These are phyloP conservation scores for Germaria angustata DNA, from an alignment of 2,888 invertebrate species.

Conservation along the genomic window DNA sequence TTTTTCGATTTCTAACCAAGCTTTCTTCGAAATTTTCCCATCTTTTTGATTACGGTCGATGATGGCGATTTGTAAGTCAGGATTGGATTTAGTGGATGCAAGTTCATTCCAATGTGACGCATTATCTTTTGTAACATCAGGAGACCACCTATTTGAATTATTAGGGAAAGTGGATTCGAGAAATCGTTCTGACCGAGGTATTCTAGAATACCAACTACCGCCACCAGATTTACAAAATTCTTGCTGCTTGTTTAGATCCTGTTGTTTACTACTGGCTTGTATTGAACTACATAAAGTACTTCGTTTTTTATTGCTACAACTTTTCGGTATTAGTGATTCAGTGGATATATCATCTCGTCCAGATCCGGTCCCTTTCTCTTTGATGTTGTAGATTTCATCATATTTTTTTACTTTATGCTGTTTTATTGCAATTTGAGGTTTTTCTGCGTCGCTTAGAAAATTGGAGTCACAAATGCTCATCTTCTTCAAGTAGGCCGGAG, in stretches of 20 bases:
- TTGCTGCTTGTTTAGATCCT: neutral
- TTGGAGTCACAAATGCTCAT: neutral
- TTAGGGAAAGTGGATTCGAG: no score
- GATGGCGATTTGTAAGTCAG: slow-evolving; percentile 13
- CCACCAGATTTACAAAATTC: neutral
- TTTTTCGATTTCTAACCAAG: neutral
- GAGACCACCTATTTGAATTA: neutral
- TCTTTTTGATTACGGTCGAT: slow-evolving; percentile 11
- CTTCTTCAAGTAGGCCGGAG: neutral
- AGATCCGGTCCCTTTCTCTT: no score
- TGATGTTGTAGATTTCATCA: neutral
- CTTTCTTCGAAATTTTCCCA: neutral
- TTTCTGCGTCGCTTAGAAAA: neutral
- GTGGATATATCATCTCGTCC: no score
- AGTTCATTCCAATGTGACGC: neutral
- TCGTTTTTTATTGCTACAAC: neutral
- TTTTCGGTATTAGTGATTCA: neutral
- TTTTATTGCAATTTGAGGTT: neutral
- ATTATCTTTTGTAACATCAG: neutral
- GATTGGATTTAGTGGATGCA: neutral
- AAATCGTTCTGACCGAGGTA: neutral
- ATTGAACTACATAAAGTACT: neutral
- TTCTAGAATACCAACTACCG: no score
- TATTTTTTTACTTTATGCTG: neutral
- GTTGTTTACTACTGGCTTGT: neutral